phyloP scores from a whole-genome alignment of 2,797 vertebrate species.

The Macropodus opercularis region DNA sequence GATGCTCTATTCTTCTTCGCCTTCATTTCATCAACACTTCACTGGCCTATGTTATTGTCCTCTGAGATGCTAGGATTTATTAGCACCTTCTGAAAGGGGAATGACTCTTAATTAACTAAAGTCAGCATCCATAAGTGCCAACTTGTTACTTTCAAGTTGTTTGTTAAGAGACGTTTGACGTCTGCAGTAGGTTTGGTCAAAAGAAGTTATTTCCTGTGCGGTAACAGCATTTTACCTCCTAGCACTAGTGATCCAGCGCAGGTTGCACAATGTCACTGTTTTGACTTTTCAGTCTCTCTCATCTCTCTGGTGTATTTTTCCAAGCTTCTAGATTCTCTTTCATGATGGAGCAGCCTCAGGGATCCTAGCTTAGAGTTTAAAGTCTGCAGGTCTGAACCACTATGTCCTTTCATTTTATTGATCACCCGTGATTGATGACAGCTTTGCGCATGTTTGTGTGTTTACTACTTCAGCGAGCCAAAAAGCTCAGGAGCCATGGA shows the following conservation, averaged over 20 bases:
- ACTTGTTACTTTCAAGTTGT: neutral
- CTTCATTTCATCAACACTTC: constrained; percentile 25
- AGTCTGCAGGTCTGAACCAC: constrained; percentile 57
- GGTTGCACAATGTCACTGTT: constrained; percentile 23
- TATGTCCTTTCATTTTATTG: constrained; percentile 57
- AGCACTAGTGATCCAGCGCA: constrained; percentile 12
- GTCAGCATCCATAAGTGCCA: neutral
- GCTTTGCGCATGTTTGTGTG: constrained; percentile 37
- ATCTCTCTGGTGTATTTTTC: neutral
- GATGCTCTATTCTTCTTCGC: constrained; percentile 26
- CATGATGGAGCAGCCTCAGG: constrained; percentile 21
- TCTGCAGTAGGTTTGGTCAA: neutral
- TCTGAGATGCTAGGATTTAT: constrained; percentile 4
- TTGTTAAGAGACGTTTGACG: neutral
- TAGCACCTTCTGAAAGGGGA: neutral
- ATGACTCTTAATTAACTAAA: constrained; percentile 5
- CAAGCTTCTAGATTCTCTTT: constrained; percentile 16
- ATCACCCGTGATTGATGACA: constrained; percentile 64
- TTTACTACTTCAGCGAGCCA: constrained; percentile 64
- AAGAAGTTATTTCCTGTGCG: constrained; percentile 11
- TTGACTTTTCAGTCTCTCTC: constrained; percentile 18
- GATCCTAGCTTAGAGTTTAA: constrained; percentile 14
- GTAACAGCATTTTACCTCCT: constrained; percentile 34
- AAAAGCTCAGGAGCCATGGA: constrained; percentile 86
- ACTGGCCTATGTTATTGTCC: constrained; percentile 34